phyloP scores from a whole-genome alignment of 2,113 vertebrate genomes.

The Murina feae region DNA sequence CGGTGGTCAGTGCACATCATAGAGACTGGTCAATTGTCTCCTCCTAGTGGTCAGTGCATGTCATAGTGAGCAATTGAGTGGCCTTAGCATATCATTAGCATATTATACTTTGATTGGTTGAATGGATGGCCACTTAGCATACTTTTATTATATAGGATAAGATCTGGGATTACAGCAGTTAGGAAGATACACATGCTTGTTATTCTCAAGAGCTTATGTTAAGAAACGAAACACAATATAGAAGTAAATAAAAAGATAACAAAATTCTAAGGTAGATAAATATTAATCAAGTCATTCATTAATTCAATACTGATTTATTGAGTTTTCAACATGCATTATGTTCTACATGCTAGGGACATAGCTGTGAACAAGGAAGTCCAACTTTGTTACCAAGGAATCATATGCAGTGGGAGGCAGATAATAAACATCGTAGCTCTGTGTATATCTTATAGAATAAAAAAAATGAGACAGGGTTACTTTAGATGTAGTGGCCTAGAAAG shows the following conservation, averaged over 20 bases:
- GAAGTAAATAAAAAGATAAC: neutral
- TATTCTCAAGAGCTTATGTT: neutral
- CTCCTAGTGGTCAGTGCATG: too few species aligned
- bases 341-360: neutral
- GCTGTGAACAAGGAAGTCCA: neutral
- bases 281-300: neutral
- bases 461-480: neutral
- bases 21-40: too few species aligned
- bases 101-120: too few species aligned
- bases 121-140: too few species aligned
- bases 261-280: neutral
- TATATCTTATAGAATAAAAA: neutral
- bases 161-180: neutral
- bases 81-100: too few species aligned
- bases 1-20: too few species aligned
- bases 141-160: neutral
- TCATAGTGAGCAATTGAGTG: too few species aligned
- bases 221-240: neutral
- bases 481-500: neutral
- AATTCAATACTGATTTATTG: neutral
- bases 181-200: neutral
- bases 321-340: neutral
- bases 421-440: neutral
- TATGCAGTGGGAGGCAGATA: neutral
- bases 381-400: neutral